phyloP scores from a whole-genome alignment of 2,797 vertebrate genomes.

The Pipistrellus pygmaeus region DNA sequence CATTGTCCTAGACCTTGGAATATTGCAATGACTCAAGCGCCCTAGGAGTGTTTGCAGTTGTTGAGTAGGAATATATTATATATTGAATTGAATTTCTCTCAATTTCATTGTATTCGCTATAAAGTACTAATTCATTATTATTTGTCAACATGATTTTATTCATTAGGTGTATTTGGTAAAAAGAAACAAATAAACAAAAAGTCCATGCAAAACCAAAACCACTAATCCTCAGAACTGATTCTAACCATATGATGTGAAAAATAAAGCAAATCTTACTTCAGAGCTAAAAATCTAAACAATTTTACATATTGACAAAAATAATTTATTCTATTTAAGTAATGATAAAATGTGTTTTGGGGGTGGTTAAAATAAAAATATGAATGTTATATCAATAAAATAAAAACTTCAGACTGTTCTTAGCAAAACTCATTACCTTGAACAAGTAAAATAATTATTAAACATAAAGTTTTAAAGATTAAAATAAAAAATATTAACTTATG shows the following conservation, averaged over 20 bases:
- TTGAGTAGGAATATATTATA: background rate
- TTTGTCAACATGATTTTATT: conserved; percentile 15
- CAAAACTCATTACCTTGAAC: background rate
- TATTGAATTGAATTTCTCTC: background rate
- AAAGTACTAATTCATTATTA: background rate
- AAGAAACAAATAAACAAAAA: conserved; percentile 21
- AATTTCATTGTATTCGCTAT: background rate
- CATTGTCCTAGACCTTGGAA: background rate
- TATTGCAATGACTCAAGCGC: background rate
- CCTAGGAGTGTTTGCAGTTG: background rate
- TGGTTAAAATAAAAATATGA: background rate
- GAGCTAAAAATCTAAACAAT: conserved; percentile 26
- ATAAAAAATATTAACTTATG: background rate
- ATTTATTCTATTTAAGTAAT: conserved; percentile 18
- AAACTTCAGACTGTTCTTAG: background rate
- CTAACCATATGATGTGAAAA: background rate
- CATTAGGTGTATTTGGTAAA: conserved; percentile 15
- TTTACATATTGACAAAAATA: background rate
- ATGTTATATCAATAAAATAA: background rate
- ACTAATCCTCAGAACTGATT: conserved; percentile 4
- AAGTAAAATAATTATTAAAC: background rate
- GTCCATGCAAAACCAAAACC: background rate
- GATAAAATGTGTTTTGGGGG: background rate
- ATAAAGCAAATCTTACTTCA: background rate
- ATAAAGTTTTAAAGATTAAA: conserved; percentile 38